Evolutionary conservation across 1,140 invertebrate genomes (phyloP), one percentile per base, ranked within the genome.

Genomic region (Heterodera carotae): DNA sequence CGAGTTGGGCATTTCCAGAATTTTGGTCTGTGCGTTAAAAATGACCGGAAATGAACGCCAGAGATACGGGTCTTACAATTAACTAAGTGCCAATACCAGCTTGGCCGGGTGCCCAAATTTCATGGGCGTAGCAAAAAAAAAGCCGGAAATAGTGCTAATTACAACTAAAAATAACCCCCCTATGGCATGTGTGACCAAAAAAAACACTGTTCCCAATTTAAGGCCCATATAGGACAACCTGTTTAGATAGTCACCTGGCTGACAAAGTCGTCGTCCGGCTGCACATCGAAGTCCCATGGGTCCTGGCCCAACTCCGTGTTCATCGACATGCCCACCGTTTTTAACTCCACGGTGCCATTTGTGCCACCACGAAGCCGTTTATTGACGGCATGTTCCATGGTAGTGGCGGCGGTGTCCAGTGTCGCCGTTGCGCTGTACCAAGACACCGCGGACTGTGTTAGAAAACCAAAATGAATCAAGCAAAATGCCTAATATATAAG

Each of bases 231-330:
- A 33, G 18, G 59, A 78, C 39, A 81, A 36, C 75, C 39, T 43
- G 39, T 43, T 22, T 39, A 48, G 22, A 48, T 7, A 69, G 48
- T 34, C 34, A 88, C 85, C 81, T 84, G 83, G 59, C 80, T 86
- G n/a, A 82, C 76, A 76, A 87, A 87, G 48, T 87, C 75, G 39
- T 82, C 73, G 48, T 80, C 74, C 12, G 85, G 85, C 36, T 82
- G 48, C 5, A 87, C 83, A 25, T 88, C 86, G 56, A 87, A 87
- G 67, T 87, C 85, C 85, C 85, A 87, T 15, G 85, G 85, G 74
- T 87, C 83, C 25, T 27, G 77, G 7, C 71, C 71, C 59, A 53
- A 69, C 34, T 74, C 68, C 33, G 76, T 15, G 36, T 18, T 18
- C 18, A n/a, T 74, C 60, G 36, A 82, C 56, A 56, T 39, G 64